Conservation (phyloP, 1,140 invertebrate genomes). For the Apolygus lucorum region DNA sequence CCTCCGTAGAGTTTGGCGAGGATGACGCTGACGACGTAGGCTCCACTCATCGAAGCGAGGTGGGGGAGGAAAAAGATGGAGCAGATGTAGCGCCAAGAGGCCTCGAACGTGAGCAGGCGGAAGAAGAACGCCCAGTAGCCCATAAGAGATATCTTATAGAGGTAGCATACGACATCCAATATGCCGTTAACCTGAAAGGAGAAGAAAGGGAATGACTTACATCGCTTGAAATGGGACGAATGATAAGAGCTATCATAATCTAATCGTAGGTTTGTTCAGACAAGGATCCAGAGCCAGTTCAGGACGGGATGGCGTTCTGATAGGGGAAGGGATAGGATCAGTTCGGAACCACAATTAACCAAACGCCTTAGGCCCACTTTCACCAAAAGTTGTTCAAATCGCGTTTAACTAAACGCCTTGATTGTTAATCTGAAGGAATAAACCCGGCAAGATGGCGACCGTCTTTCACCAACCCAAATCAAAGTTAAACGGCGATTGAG, state of each 20-base stretch:
- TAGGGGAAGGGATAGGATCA: background rate
- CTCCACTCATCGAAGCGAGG: background rate
- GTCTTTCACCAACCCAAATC: too few relatives aligned
- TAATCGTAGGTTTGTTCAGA: background rate
- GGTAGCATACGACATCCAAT: background rate
- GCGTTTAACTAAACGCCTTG: too few relatives aligned
- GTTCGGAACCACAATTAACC: background rate
- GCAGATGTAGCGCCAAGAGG: conserved; percentile 3
- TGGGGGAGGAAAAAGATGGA: background rate
- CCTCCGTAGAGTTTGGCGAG: background rate
- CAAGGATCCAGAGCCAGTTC: background rate
- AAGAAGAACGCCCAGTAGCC: conserved; percentile 12
- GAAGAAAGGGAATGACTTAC: too few relatives aligned
- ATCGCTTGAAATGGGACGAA: too few relatives aligned
- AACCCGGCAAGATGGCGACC: too few relatives aligned
- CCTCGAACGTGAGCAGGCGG: background rate
- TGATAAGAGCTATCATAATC: too few relatives aligned
- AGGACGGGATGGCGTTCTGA: background rate
- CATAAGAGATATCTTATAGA: background rate
- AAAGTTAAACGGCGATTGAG: too few relatives aligned
- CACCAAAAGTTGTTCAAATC: too few relatives aligned
- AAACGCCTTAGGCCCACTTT: too few relatives aligned
- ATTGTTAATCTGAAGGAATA: too few relatives aligned
- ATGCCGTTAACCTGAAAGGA: background rate
- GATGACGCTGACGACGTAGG: background rate